A percentile compares a stretch with the other conserved stretches of the same genome.
These are phyloP conservation scores for Cepphus grylle DNA, from an alignment of 2,113 vertebrate species.

Conservation along the genomic window DNA sequence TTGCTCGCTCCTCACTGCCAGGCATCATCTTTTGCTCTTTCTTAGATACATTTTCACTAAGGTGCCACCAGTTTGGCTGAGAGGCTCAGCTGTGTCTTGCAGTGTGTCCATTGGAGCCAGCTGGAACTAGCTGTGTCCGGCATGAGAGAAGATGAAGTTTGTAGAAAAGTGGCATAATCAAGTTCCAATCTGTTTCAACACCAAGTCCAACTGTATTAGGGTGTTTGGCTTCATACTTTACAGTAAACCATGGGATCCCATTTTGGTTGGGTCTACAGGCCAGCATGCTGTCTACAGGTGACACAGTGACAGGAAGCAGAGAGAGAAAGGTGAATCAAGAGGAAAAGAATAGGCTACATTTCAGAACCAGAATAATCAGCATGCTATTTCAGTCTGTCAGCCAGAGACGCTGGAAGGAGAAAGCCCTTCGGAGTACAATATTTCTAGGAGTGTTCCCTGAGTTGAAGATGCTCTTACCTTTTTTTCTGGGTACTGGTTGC, in stretches of 20 bases:
- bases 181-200: neutral
- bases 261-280: neutral
- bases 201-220: neutral
- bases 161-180: neutral
- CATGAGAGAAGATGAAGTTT: neutral
- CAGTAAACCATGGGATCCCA: neutral
- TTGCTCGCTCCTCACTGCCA: neutral
- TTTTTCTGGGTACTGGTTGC: neutral
- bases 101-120: neutral
- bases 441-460: neutral
- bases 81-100: neutral
- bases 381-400: neutral
- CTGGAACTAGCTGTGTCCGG: neutral
- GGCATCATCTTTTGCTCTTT: neutral
- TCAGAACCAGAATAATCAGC: neutral
- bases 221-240: neutral
- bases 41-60: neutral
- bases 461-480: neutral
- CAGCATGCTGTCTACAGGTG: fast-evolving
- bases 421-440: neutral
- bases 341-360: neutral
- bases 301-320: neutral
- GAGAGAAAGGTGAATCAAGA: neutral
- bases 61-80: neutral
- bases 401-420: neutral